Conservation (phyloP, 1,140 invertebrate genomes). For the Limonius californicus region DNA sequence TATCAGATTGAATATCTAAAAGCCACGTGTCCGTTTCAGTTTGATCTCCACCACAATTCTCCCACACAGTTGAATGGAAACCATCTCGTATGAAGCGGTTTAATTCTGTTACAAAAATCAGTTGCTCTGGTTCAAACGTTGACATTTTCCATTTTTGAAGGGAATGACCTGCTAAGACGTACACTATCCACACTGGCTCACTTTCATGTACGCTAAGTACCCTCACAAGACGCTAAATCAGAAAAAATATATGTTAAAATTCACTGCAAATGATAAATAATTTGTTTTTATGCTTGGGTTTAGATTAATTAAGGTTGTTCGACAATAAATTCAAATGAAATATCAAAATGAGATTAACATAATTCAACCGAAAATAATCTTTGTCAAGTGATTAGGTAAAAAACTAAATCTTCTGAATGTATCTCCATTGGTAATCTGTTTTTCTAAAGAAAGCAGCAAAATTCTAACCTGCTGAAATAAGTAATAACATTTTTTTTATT, state of each 20-base stretch:
- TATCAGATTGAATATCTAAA: constrained; percentile 69
- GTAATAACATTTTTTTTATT: no score
- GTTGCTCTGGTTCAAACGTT: constrained; percentile 54
- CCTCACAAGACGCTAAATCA: constrained; percentile 58
- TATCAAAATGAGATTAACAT: no score
- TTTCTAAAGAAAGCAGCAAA: background rate
- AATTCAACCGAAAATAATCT: no score
- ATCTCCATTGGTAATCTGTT: no score
- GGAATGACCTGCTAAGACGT: constrained; percentile 62
- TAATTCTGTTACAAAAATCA: constrained; percentile 63
- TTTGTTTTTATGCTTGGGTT: background rate
- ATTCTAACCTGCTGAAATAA: background rate
- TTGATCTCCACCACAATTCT: constrained; percentile 44
- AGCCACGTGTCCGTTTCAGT: constrained; percentile 52
- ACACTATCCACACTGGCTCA: constrained; percentile 50
- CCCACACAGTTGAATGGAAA: constrained; percentile 60
- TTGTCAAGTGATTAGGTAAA: no score
- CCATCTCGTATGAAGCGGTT: constrained; percentile 58
- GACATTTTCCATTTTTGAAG: constrained; percentile 64
- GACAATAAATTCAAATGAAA: no score
- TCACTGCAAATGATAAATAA: background rate
- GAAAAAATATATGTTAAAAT: background rate
- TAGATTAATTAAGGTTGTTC: no score
- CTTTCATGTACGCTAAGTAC: constrained; percentile 50
- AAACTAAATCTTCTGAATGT: no score